Evolutionary conservation across 2,797 vertebrate species (phyloP).

Genomic region (Ctenochaetus hawaiiensis): DNA sequence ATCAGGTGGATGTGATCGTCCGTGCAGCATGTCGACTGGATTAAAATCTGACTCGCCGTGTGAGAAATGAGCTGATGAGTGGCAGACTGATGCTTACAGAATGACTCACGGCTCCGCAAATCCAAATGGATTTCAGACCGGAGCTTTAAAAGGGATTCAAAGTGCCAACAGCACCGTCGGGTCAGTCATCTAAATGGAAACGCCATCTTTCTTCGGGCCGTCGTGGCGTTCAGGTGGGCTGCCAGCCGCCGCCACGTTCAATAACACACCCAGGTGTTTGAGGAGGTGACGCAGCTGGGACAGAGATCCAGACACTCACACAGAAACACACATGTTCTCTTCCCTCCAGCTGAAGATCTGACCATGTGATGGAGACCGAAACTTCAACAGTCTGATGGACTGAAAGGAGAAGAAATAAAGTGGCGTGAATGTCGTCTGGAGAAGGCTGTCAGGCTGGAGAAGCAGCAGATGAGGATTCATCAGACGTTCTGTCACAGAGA

Average conservation of each 20-base stretch:
- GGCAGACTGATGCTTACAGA: constrained; percentile 1
- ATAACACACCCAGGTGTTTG: constrained; percentile 52
- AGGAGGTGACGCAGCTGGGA: constrained; percentile 45
- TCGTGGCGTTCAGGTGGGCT: constrained; percentile 19
- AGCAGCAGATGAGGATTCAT: no score
- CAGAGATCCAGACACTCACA: constrained; percentile 22
- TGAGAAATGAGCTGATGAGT: constrained; percentile 38
- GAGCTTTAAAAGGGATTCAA: constrained; percentile 43
- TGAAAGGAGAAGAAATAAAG: no score
- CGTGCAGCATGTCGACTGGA: constrained; percentile 23
- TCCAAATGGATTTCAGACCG: constrained; percentile 29
- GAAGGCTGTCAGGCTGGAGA: no score
- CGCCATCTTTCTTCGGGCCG: constrained; percentile 31
- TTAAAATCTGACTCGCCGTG: constrained; percentile 32
- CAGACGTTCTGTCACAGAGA: background rate
- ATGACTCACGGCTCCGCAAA: constrained; percentile 32
- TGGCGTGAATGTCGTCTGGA: no score
- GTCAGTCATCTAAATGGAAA: constrained; percentile 56
- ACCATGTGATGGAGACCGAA: constrained; percentile 14
- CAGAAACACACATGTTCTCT: background rate
- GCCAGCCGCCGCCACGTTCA: constrained; percentile 34
- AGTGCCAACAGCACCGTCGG: constrained; percentile 12
- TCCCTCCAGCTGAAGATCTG: background rate
- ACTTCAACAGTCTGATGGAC: no score
- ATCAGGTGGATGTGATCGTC: constrained; percentile 27